These are phyloP conservation scores for Pseudobourletiella spinata DNA, from an alignment of 1,140 invertebrate species.

Conservation along the genomic window DNA sequence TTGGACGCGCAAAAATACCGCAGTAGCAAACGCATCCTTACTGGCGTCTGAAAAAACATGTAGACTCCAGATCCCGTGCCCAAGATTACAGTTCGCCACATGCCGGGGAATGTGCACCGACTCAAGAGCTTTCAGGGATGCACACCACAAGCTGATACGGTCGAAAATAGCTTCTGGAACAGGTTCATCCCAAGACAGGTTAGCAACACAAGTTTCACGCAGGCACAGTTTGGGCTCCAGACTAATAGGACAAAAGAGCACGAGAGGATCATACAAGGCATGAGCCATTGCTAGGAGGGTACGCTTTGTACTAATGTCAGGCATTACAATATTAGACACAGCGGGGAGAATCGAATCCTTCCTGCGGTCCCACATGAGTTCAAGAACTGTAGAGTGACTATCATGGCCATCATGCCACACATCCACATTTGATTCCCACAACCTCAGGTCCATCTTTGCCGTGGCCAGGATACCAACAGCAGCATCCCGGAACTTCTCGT, in stretches of 20 bases:
- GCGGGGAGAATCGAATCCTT: background rate
- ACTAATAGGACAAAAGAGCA: constrained; percentile 13
- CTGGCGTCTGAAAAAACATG: constrained; percentile 9
- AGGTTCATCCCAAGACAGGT: constrained; percentile 22
- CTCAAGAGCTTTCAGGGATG: background rate
- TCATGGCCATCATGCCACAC: too few relatives aligned
- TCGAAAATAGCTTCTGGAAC: constrained; percentile 14
- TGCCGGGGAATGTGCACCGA: background rate
- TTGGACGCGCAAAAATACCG: background rate
- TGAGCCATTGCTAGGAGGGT: constrained; percentile 19
- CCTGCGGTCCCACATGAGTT: background rate
- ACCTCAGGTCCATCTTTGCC: constrained; percentile 37
- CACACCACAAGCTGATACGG: constrained; percentile 2
- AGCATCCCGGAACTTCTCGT: constrained; percentile 25
- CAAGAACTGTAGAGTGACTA: background rate
- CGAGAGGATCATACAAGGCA: constrained; percentile 23
- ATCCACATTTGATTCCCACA: constrained; percentile 21
- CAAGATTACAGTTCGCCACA: background rate
- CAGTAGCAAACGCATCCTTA: background rate
- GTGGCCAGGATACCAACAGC: constrained; percentile 27
- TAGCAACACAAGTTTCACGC: constrained; percentile 11
- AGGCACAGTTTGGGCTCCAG: constrained; percentile 20
- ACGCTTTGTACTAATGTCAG: constrained; percentile 16
- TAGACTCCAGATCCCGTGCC: background rate
- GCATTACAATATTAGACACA: background rate